These are phyloP conservation scores for Pristionchus arcanus DNA, from an alignment of 2,888 invertebrate genomes.

Conservation along the genomic window DNA sequence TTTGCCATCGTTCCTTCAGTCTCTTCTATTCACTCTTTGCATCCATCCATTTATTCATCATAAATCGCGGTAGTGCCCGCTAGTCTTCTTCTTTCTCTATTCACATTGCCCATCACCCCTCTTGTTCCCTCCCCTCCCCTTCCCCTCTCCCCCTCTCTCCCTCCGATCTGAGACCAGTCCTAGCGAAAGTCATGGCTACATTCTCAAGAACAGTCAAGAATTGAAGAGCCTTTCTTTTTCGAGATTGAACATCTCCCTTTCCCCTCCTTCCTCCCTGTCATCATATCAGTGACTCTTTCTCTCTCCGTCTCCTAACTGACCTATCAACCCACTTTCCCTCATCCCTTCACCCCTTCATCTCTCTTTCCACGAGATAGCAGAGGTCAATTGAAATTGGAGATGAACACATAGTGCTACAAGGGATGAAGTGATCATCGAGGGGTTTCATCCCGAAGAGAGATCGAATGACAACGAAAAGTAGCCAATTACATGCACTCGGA, in stretches of 20 bases:
- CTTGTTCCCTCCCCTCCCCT: background rate
- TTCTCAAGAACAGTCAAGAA: conserved; percentile 43
- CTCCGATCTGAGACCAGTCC: conserved; percentile 12
- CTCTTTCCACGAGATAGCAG: conserved; percentile 11
- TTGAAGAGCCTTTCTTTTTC: background rate
- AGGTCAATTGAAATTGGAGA: conserved; percentile 48
- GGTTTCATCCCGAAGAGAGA: background rate
- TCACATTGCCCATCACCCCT: background rate
- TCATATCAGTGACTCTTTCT: conserved; percentile 38
- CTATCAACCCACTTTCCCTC: conserved; percentile 53
- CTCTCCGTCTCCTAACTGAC: conserved; percentile 22
- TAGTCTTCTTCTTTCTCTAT: conserved; percentile 32
- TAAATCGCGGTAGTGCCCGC: background rate
- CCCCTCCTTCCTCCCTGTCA: background rate
- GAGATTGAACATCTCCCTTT: conserved; percentile 11
- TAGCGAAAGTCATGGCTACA: conserved; percentile 34
- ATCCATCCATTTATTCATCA: conserved; percentile 23
- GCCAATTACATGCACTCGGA: conserved; percentile 19
- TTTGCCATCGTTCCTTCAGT: background rate
- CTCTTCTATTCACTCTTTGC: background rate
- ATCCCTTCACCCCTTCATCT: background rate
- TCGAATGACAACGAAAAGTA: conserved; percentile 13
- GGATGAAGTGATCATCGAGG: background rate
- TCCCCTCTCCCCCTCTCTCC: conserved; percentile 24
- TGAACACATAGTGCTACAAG: conserved; percentile 20